These are phyloP conservation scores for Caenorhabditis virilis DNA, from an alignment of 2,888 invertebrate species.

Conservation along the genomic window DNA sequence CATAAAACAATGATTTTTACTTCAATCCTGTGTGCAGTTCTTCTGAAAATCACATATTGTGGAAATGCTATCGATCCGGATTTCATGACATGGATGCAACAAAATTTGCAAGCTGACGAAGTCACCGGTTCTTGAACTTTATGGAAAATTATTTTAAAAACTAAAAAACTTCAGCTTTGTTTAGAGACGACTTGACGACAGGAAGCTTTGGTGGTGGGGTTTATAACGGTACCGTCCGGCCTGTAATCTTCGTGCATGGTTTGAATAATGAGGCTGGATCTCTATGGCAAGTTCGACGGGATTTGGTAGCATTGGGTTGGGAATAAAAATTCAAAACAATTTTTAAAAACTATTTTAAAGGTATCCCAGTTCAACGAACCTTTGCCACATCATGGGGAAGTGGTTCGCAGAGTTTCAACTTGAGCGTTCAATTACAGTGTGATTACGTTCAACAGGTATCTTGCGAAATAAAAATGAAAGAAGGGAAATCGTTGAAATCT, in stretches of 20 bases:
- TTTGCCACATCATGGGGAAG: slow-evolving; percentile 9
- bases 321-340: too few species aligned
- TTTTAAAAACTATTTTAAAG: too few species aligned
- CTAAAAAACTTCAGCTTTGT: neutral
- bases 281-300: neutral
- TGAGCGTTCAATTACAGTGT: slow-evolving; percentile 31
- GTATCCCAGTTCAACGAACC: neutral
- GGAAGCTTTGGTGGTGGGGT: slow-evolving; percentile 10
- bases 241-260: slow-evolving; percentile 7
- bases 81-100: neutral
- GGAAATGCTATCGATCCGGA: neutral
- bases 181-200: slow-evolving; percentile 2
- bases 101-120: neutral
- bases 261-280: slow-evolving; percentile 7
- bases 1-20: neutral
- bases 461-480: neutral
- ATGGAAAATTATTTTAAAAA: neutral
- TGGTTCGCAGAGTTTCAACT: slow-evolving; percentile 9
- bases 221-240: neutral
- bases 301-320: neutral
- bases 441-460: slow-evolving; percentile 38
- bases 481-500: neutral
- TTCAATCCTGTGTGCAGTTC: too few species aligned
- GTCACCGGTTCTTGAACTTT: neutral
- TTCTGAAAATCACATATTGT: neutral